A percentile compares a stretch with the other conserved stretches of the same genome.
These are phyloP conservation scores for Oxyura jamaicensis DNA, from an alignment of 2,113 vertebrate species.

Conservation along the genomic window DNA sequence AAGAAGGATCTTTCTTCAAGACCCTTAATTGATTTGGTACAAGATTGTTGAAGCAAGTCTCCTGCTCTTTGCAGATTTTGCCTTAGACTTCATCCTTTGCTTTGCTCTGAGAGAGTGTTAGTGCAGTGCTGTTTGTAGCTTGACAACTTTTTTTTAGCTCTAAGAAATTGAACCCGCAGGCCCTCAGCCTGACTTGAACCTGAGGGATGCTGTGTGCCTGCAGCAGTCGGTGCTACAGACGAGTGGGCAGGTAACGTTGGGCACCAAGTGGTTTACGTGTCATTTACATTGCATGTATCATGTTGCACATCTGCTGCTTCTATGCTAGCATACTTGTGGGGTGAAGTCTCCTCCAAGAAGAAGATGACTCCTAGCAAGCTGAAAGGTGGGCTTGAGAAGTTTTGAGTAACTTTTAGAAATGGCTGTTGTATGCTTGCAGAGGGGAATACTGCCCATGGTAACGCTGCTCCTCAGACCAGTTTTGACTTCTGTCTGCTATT, in stretches of 20 bases:
- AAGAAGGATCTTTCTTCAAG: background rate
- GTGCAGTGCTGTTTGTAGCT: background rate
- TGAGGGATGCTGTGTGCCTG: background rate
- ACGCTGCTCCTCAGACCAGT: background rate
- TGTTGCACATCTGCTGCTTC: background rate
- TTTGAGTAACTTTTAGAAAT: background rate
- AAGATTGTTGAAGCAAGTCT: fast-evolving
- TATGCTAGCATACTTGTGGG: background rate
- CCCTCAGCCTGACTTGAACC: background rate
- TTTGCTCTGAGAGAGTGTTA: background rate
- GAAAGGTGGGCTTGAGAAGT: background rate
- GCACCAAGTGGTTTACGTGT: background rate
- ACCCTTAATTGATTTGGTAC: background rate
- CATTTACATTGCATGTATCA: background rate
- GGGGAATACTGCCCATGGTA: fast-evolving
- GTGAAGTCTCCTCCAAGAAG: background rate
- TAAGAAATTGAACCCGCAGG: background rate
- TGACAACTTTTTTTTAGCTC: background rate
- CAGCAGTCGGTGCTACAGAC: background rate
- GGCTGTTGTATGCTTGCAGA: background rate
- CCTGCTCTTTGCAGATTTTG: background rate
- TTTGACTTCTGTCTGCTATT: background rate
- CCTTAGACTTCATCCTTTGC: background rate
- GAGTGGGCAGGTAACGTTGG: background rate
- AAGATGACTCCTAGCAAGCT: background rate